Base-by-base conservation (phyloP, 1,140 invertebrate species). In the Drosophila albomicans region DNA sequence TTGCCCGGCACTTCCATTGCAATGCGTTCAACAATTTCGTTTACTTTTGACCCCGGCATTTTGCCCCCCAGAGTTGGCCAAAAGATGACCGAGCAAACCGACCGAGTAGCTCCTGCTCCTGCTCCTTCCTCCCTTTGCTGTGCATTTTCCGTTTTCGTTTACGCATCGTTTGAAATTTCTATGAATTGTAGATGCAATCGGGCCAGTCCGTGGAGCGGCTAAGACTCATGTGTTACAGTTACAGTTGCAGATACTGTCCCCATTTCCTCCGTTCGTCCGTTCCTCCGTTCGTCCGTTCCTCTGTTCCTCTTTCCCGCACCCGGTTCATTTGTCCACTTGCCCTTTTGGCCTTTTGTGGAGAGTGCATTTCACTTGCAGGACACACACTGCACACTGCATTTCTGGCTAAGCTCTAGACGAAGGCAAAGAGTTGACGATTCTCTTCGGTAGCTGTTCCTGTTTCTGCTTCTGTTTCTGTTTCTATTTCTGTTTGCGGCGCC, bases 101-200 rank as follows among this genome's bases (percentile, higher is more conserved):
- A 38, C 7, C 30, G 30, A 32, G 30, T 32, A 32, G 30, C n/a
- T 20, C 25, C 41, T 25, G 5, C 11, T 10, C 35, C 10, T 10
- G 35, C 57, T 59, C 0, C 20, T 1, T 48, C 20, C 7, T 38
- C 8, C 16, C 49, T 38, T 51, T 75, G 59, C 58, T 75, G 67
- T 80, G 85, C 78, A 72, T 90, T 89, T 89, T 90, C 82, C 86
- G 78, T 90, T 91, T 91, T 89, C 88, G 84, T 91, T 91, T 89
- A 90, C 78, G 89, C 80, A 89, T 82, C 81, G 89, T 89, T 91
- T 89, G 85, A 82, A 91, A 91, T 91, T 91, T 91, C 89, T 91
- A 91, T 91, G 89, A 91, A 91, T 91, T 91, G 89, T 91, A 91
- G 89, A 91, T 91, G 89, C 84, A 91, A 91, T 91, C 89, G 86